Conservation (phyloP, 2,797 vertebrate genomes). For the Diplodus sargus region DNA sequence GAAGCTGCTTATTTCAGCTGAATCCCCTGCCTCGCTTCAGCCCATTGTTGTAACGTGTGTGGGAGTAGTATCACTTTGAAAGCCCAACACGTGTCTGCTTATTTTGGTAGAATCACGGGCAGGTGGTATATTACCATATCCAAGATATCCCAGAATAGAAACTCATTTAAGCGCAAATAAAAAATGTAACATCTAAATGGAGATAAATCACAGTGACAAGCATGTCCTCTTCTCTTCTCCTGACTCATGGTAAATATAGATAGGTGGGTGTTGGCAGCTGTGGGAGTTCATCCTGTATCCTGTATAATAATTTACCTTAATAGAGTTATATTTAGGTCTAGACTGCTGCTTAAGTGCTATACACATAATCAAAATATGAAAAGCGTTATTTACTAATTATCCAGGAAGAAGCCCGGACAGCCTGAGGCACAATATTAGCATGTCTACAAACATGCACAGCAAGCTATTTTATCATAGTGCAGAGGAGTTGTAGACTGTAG, state of each 20-base stretch:
- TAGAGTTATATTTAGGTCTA: slow-evolving; percentile 32
- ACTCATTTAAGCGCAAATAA: slow-evolving; percentile 15
- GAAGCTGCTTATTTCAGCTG: not conserved
- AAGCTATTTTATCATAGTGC: slow-evolving; percentile 48
- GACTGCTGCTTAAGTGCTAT: slow-evolving; percentile 31
- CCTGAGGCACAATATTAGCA: slow-evolving; percentile 27
- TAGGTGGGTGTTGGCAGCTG: slow-evolving; percentile 27
- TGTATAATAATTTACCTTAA: slow-evolving; percentile 29
- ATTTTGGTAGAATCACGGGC: not conserved
- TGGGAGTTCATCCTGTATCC: slow-evolving; percentile 27
- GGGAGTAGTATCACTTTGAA: not conserved
- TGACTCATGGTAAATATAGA: slow-evolving; percentile 28
- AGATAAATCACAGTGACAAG: slow-evolving; percentile 45
- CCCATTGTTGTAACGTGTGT: not conserved
- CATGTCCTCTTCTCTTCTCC: slow-evolving; percentile 34
- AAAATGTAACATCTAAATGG: slow-evolving; percentile 30
- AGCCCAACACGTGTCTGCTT: slow-evolving; percentile 6
- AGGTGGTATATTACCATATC: slow-evolving; percentile 11
- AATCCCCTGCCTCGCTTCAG: not conserved
- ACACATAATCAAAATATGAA: slow-evolving; percentile 15
- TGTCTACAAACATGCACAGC: slow-evolving; percentile 41
- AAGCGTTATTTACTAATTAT: slow-evolving; percentile 47
- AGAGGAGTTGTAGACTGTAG: slow-evolving; percentile 34
- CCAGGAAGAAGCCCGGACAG: slow-evolving; percentile 39
- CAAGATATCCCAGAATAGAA: slow-evolving; percentile 21